These are phyloP conservation scores for Phortica variegata DNA, from an alignment of 1,140 invertebrate species.

Conservation along the genomic window DNA sequence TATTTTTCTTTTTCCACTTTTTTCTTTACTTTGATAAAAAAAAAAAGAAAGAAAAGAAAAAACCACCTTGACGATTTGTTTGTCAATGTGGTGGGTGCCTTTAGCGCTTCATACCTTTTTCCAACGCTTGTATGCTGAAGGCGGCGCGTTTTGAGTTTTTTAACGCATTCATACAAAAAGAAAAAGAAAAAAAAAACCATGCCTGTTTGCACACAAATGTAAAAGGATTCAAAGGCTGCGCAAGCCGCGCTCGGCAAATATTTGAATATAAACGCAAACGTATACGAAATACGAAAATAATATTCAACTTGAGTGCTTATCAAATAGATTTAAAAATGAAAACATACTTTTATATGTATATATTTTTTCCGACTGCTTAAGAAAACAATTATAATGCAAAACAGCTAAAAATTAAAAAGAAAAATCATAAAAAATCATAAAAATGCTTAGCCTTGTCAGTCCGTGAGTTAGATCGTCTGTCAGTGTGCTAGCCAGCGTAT, in stretches of 20 bases:
- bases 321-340: too few relatives aligned
- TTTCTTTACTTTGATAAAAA: conserved; percentile 20
- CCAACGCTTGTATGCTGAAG: conserved; percentile 9
- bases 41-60: conserved; percentile 23
- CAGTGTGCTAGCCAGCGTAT: conserved; percentile 7
- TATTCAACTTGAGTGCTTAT: too few relatives aligned
- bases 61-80: conserved; percentile 32
- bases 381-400: too few relatives aligned
- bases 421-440: not conserved
- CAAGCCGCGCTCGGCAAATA: not conserved
- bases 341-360: too few relatives aligned
- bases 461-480: too few relatives aligned
- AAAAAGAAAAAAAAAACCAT: not conserved
- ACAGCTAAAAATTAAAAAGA: conserved; percentile 8
- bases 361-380: too few relatives aligned
- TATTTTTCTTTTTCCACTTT: conserved; percentile 6
- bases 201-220: too few relatives aligned
- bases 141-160: conserved; percentile 31
- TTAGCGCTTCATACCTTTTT: not conserved
- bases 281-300: too few relatives aligned
- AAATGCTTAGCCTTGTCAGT: too few relatives aligned
- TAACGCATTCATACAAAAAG: conserved; percentile 20
- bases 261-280: not conserved
- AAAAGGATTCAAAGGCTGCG: conserved; percentile 1
- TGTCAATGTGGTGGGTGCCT: conserved; percentile 41